These are phyloP conservation scores for Monopis laevigella DNA, from an alignment of 2,888 invertebrate species.

Conservation along the genomic window DNA sequence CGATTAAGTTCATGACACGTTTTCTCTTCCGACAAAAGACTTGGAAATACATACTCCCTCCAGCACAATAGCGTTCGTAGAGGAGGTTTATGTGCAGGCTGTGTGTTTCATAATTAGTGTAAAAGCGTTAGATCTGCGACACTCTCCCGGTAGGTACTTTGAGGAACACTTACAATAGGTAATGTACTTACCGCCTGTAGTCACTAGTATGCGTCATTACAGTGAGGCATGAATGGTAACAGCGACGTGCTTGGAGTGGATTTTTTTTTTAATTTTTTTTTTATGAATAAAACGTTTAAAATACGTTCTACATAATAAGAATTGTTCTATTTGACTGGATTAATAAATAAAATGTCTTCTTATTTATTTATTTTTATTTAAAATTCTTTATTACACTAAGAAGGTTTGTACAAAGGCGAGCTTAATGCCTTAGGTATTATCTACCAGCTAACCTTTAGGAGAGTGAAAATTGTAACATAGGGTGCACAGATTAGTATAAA, in stretches of 20 bases:
- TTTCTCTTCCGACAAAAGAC: slow-evolving; percentile 15
- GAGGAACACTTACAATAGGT: slow-evolving; percentile 46
- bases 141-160: slow-evolving; percentile 18
- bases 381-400: too few species aligned
- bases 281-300: too few species aligned
- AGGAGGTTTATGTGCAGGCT: background rate
- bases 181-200: slow-evolving; percentile 59
- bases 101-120: slow-evolving; percentile 51
- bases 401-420: too few species aligned
- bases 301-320: too few species aligned
- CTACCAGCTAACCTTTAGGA: too few species aligned
- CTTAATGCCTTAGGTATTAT: too few species aligned
- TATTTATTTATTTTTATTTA: too few species aligned
- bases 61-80: slow-evolving; percentile 4
- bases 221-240: slow-evolving; percentile 39
- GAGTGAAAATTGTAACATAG: too few species aligned
- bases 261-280: slow-evolving; percentile 5
- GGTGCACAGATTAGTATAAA: too few species aligned
- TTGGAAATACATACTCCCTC: slow-evolving; percentile 10
- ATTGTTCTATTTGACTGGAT: too few species aligned
- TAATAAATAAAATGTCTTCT: too few species aligned
- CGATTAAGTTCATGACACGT: slow-evolving; percentile 27
- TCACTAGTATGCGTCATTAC: slow-evolving; percentile 54
- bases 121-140: slow-evolving; percentile 46
- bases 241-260: slow-evolving; percentile 28